Evolutionary conservation across 2,113 vertebrate genomes (phyloP), one percentile per base, ranked within the genome.

Genomic region (Oceanites oceanicus): DNA sequence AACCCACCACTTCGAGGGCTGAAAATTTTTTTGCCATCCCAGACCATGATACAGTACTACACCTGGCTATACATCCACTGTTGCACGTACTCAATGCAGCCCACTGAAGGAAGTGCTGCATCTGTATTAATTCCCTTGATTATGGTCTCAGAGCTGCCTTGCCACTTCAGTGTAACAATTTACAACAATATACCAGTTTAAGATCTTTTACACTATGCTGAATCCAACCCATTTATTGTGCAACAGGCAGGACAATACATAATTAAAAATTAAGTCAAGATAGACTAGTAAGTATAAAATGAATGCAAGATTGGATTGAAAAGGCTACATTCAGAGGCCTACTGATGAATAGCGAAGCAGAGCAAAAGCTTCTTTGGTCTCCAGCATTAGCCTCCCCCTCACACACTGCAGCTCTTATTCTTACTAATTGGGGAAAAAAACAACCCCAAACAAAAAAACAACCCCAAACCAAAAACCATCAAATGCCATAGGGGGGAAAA

Each of bases 341-440:
- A 22, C 26, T 49, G 63, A 72, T 40, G 13, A 82, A 72, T 0
- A 75, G 23, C 2, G 7, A 77, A 86, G 74, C 72, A 77, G 7
- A 92, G 75, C 63, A 92, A 91, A 88, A 83, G 67, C 86, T 76
- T 16, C 78, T 82, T 76, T 74, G 18, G 50, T 76, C 55, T 86
- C 63, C 86, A 90, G 0, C 22, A 42, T 66, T 5, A 74, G 34
- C 47, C 26, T 90, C 45, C 67, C 59, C 50, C 74, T 85, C 59
- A 82, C 34, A n/a, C 40, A 32, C 40, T 27, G 75, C 40, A 76
- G 75, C 27, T 88, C 50, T 42, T 78, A 21, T 30, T 91, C 70
- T 74, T 50, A 45, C 8, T 53, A 86, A 82, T 0, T 45, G 18
- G 45, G 18, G 15, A 65, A 52, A 36, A 45, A 44, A 44, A 9